Percentiles rank a stretch among this genome's conserved stretches.
phyloP scores from a whole-genome alignment of 2,113 vertebrate species.

The Ceyx melanurus region DNA sequence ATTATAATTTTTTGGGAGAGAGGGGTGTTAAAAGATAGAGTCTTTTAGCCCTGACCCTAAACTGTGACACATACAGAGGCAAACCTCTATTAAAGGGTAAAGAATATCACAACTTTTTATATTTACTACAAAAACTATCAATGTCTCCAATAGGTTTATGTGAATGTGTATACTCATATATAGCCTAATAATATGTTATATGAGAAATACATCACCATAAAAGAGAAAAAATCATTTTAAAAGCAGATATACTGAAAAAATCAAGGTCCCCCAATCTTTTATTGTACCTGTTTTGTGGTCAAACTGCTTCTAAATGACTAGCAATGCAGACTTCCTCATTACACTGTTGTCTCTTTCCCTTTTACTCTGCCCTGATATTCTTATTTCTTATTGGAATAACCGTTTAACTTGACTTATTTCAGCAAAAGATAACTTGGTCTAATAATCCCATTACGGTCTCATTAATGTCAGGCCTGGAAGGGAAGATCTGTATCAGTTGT shows the following conservation, averaged over 20 bases:
- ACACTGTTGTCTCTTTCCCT: neutral
- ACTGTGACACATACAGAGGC: too few species aligned
- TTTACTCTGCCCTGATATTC: neutral
- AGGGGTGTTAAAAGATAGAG: too few species aligned
- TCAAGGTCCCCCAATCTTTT: neutral
- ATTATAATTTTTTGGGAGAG: too few species aligned
- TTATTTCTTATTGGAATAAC: neutral
- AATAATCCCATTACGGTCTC: constrained; percentile 4
- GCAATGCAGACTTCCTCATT: neutral
- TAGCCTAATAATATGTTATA: neutral
- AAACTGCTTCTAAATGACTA: neutral
- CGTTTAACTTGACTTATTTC: neutral
- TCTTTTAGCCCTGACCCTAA: too few species aligned
- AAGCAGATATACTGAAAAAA: neutral
- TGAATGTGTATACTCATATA: neutral
- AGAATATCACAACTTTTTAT: neutral
- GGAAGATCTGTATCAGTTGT: neutral
- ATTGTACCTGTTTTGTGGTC: neutral
- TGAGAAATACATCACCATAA: neutral
- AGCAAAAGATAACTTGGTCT: constrained; percentile 13
- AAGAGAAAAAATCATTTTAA: neutral
- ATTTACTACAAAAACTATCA: neutral
- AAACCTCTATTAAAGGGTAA: too few species aligned
- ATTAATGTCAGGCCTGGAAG: constrained; percentile 8
- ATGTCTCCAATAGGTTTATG: neutral